Conservation (phyloP, 2,888 invertebrate genomes). For the Poecilobothrus nobilitatus region DNA sequence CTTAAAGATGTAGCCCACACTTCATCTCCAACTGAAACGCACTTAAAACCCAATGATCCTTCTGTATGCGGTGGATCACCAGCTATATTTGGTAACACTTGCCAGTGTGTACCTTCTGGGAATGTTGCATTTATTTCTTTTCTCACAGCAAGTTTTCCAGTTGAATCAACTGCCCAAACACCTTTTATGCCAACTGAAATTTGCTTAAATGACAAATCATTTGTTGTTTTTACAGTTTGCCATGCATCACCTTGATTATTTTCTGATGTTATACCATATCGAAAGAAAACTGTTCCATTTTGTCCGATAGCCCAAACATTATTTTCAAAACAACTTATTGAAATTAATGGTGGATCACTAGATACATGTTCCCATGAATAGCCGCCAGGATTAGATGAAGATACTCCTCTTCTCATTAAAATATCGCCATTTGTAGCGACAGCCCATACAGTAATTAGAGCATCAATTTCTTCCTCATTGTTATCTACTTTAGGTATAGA, state of each 20-base stretch:
- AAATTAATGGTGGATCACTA: slow-evolving; percentile 69
- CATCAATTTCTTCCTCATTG: slow-evolving; percentile 41
- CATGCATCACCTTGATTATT: slow-evolving; percentile 63
- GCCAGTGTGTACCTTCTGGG: slow-evolving; percentile 82
- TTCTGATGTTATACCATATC: slow-evolving; percentile 62
- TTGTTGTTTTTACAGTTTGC: slow-evolving; percentile 69
- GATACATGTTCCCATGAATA: slow-evolving; percentile 46
- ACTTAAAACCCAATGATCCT: slow-evolving; percentile 53
- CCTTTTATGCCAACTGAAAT: slow-evolving; percentile 63
- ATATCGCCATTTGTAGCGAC: slow-evolving; percentile 80
- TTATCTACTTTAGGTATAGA: slow-evolving; percentile 41
- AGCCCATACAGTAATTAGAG: slow-evolving; percentile 65
- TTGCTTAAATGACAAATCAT: slow-evolving; percentile 59
- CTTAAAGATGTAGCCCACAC: slow-evolving; percentile 70
- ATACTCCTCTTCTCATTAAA: slow-evolving; percentile 70
- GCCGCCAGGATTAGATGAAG: slow-evolving; percentile 63
- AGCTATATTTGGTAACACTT: slow-evolving; percentile 53
- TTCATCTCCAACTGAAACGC: slow-evolving; percentile 62
- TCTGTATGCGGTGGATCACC: slow-evolving; percentile 51
- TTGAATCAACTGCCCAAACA: slow-evolving; percentile 74
- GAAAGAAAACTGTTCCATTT: slow-evolving; percentile 73
- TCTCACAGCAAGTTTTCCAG: slow-evolving; percentile 65
- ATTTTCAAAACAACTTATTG: slow-evolving; percentile 59
- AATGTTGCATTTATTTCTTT: slow-evolving; percentile 65
- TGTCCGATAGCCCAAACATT: slow-evolving; percentile 80